Percentiles rank a stretch among this genome's conserved stretches.
Conservation (phyloP, 2,113 vertebrate genomes). For the Azemiops feae region DNA sequence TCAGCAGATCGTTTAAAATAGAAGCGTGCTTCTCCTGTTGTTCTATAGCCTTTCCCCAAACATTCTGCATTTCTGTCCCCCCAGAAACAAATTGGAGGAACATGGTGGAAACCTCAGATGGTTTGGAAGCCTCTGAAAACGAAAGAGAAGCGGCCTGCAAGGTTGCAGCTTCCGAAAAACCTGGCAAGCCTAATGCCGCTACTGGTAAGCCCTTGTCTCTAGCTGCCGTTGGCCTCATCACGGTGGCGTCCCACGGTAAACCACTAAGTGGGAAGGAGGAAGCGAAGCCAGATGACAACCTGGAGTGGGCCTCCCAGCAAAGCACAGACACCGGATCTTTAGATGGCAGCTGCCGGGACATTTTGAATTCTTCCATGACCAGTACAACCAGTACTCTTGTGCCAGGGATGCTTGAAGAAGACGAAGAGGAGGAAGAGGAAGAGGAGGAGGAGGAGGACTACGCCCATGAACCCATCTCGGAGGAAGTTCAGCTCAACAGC, state of each 20-base stretch:
- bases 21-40: background rate
- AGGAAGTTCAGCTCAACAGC: conserved; percentile 90
- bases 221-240: conserved; percentile 43
- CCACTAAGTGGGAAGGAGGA: conserved; percentile 77
- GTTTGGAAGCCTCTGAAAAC: conserved; percentile 80
- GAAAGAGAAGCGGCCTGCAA: conserved; percentile 73
- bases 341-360: conserved; percentile 92
- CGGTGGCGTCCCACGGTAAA: conserved; percentile 65
- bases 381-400: conserved; percentile 96
- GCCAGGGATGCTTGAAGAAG: conserved; percentile 95
- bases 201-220: conserved; percentile 53
- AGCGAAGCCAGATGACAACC: conserved; percentile 83
- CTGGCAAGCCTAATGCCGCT: conserved; percentile 44
- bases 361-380: conserved; percentile 93
- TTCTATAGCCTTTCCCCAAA: conserved; percentile 13
- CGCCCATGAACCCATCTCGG: conserved; percentile 85
- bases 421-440: conserved; percentile 82
- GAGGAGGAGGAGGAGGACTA: conserved; percentile 83
- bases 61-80: conserved; percentile 47
- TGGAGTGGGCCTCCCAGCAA: conserved; percentile 96
- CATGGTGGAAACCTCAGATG: conserved; percentile 94
- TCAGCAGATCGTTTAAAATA: background rate
- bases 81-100: conserved; percentile 97
- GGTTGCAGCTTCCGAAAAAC: conserved; percentile 59
- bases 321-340: conserved; percentile 94